Evolutionary conservation across 2,888 invertebrate species (phyloP), one percentile per base, ranked within the genome.

Genomic region (Pogonocherus hispidulus): DNA sequence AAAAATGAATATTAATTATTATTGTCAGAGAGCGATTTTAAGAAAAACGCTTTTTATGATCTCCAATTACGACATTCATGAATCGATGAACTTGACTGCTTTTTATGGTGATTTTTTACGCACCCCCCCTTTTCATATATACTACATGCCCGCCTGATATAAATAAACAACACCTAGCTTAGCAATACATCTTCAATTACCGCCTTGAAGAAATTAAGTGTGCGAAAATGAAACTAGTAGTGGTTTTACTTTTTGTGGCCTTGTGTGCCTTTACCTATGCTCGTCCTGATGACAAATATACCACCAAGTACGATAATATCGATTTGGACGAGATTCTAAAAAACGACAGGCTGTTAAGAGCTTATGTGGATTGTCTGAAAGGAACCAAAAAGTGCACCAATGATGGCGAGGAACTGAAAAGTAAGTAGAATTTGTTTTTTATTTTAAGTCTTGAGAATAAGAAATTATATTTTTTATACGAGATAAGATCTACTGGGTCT

Each of bases 371-470:
- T 69, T 94, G 94, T 76, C 78, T 93, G 41, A 81, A 93, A 77
- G 89, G 88, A 0, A 86, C 84, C 66, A 90, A 90, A 9, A 89
- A 87, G 47, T 93, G 93, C 82, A 92, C 90, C 1, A 87, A 92
- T 9, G 93, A 93, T 78, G 93, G 89, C 69, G 88, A 89, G 77
- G 90, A 91, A 84, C 84, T 94, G 1, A 93, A 91, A 87, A 87
- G 93, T 93, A 83, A 88, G 89, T 86, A 41, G n/a, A 22, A 35
- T 9, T 47, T 5, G 1, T 22, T 66, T 44, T 44, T 11, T 32
- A 32, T 6, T 1, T 6, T 9, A 32, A 6, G 32, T 2, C 1
- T 32, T 32, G 1, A 32, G 1, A 9, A 32, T 23, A 4, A 23
- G 6, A 6, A 23, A 23, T 23, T 23, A 23, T 14, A 5, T n/a